Conservation (phyloP, 1,140 invertebrate species). For the Lepidurus arcticus region DNA sequence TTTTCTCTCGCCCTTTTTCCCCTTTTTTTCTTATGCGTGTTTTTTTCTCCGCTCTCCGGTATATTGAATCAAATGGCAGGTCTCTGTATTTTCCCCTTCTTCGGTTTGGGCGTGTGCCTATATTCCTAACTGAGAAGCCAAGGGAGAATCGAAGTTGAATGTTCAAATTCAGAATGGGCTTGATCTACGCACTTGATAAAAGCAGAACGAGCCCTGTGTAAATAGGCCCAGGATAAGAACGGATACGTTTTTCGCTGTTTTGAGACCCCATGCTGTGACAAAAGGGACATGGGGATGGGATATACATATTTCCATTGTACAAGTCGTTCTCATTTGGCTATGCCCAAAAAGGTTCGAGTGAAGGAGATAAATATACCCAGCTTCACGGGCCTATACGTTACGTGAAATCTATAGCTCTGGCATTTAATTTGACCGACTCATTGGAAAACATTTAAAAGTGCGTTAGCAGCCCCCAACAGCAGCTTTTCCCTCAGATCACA, state of each 20-base stretch:
- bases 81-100: no score
- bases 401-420: background rate
- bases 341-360: background rate
- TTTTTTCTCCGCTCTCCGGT: no score
- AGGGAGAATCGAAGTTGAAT: background rate
- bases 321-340: background rate
- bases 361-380: background rate
- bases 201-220: background rate
- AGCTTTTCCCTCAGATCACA: background rate
- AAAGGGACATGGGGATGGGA: background rate
- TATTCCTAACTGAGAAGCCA: background rate
- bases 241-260: background rate
- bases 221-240: background rate
- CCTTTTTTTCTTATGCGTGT: no score
- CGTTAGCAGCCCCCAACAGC: background rate
- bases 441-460: slow-evolving; percentile 15
- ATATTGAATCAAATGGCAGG: no score
- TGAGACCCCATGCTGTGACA: background rate
- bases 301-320: background rate
- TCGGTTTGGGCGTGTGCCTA: background rate
- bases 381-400: background rate
- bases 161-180: background rate
- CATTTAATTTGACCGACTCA: slow-evolving; percentile 12
- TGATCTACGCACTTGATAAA: background rate
- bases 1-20: no score